Evolutionary conservation across 1,140 invertebrate species (phyloP).

Genomic region (Atopsyche davidsoni): DNA sequence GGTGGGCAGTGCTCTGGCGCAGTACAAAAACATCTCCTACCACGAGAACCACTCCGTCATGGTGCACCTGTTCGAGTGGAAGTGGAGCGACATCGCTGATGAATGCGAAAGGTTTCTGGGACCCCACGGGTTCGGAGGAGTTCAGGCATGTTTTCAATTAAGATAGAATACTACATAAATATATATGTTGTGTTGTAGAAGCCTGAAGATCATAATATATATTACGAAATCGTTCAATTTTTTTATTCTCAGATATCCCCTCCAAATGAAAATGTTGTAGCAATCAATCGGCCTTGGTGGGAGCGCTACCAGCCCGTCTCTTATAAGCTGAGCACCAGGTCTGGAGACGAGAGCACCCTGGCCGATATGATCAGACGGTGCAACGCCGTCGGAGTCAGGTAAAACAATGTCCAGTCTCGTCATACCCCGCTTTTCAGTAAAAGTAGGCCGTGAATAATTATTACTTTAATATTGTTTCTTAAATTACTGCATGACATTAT

Average conservation of each 20-base stretch:
- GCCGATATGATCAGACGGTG: conserved; percentile 65
- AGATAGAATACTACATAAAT: neutral
- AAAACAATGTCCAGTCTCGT: too few relatives aligned
- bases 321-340: conserved; percentile 70
- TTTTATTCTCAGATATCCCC: conserved; percentile 50
- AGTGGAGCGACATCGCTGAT: conserved; percentile 71
- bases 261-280: conserved; percentile 51
- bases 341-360: conserved; percentile 66
- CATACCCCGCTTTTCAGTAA: too few relatives aligned
- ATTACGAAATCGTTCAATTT: neutral
- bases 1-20: neutral
- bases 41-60: conserved; percentile 49
- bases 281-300: conserved; percentile 62
- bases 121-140: conserved; percentile 65
- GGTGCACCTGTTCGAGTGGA: conserved; percentile 81
- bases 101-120: conserved; percentile 79
- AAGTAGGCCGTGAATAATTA: too few relatives aligned
- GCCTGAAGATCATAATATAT: neutral
- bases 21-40: conserved; percentile 34
- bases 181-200: neutral
- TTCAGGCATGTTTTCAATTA: conserved; percentile 54
- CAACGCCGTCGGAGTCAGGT: conserved; percentile 66
- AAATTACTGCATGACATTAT: too few relatives aligned
- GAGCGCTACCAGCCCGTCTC: conserved; percentile 88
- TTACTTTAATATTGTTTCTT: too few relatives aligned